Percentiles rank a stretch among this genome's conserved stretches.
Conservation (phyloP, 2,797 vertebrate genomes). For the Peromyscus melanophrys region DNA sequence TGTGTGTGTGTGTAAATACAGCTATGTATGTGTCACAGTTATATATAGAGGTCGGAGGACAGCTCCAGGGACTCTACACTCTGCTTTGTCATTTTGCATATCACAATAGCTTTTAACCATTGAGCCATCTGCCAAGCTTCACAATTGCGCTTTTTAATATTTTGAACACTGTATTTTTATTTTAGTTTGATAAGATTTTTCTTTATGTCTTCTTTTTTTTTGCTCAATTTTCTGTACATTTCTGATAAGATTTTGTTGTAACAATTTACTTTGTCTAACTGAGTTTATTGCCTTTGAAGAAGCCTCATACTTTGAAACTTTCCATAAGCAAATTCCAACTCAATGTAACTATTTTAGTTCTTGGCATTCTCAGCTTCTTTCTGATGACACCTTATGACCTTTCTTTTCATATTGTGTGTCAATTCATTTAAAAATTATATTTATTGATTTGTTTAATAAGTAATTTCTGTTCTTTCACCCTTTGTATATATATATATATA, state of each 20-base stretch:
- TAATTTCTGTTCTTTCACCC: not conserved
- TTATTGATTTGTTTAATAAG: not conserved
- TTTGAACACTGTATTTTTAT: not conserved
- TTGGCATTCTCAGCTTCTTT: conserved; percentile 9
- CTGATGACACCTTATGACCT: not conserved
- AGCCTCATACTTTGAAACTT: not conserved
- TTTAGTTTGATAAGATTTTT: not conserved
- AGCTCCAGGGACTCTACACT: not conserved
- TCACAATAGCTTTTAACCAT: not conserved
- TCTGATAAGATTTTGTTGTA: not conserved
- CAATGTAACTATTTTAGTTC: not conserved
- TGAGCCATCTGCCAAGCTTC: not conserved
- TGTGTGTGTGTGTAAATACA: no score
- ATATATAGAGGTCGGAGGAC: not conserved
- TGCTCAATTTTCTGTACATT: not conserved
- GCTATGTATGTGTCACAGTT: not conserved
- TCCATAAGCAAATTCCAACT: not conserved
- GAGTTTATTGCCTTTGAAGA: not conserved
- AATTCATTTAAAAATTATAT: not conserved
- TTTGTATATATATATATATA: not conserved
- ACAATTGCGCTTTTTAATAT: not conserved
- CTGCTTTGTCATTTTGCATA: no score
- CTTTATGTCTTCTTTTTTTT: not conserved
- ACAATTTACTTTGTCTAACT: not conserved
- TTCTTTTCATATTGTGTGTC: not conserved